These are phyloP conservation scores for Gambusia affinis DNA, from an alignment of 2,113 vertebrate genomes.

Conservation along the genomic window DNA sequence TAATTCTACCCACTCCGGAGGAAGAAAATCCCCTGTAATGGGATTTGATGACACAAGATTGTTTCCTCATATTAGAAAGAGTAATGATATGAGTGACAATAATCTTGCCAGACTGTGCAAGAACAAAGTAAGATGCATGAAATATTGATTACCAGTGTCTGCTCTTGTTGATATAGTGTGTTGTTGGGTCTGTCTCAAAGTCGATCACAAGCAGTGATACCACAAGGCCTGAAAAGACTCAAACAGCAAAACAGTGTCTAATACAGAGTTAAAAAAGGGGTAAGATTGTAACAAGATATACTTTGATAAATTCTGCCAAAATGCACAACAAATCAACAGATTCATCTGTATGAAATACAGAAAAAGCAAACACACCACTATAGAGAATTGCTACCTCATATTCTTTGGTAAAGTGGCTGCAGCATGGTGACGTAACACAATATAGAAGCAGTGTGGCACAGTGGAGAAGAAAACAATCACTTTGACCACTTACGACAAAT, in stretches of 20 bases:
- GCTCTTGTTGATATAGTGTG: conserved; percentile 52
- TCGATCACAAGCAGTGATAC: conserved; percentile 22
- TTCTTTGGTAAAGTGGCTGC: conserved; percentile 25
- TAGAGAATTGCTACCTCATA: conserved; percentile 10
- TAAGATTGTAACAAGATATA: background rate
- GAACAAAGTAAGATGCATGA: conserved; percentile 70
- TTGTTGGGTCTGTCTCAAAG: conserved; percentile 25
- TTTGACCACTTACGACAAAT: conserved; percentile 66
- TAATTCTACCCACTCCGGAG: conserved; percentile 69
- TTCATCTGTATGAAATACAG: conserved; percentile 1
- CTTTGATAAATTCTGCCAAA: conserved; percentile 11
- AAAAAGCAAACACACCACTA: conserved; percentile 11
- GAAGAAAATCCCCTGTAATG: conserved; percentile 71
- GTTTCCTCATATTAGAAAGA: conserved; percentile 72
- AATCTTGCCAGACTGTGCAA: conserved; percentile 62
- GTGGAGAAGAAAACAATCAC: conserved; percentile 44
- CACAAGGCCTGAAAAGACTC: conserved; percentile 17
- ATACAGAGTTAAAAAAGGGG: background rate
- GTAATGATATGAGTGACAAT: conserved; percentile 75
- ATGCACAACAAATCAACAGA: conserved; percentile 8
- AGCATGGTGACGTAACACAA: conserved; percentile 19
- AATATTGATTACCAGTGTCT: conserved; percentile 73
- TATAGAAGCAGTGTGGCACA: background rate
- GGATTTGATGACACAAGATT: conserved; percentile 74
- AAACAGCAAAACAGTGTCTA: conserved; percentile 11